phyloP scores from a whole-genome alignment of 2,113 vertebrate genomes.

The Tympanuchus pallidicinctus region DNA sequence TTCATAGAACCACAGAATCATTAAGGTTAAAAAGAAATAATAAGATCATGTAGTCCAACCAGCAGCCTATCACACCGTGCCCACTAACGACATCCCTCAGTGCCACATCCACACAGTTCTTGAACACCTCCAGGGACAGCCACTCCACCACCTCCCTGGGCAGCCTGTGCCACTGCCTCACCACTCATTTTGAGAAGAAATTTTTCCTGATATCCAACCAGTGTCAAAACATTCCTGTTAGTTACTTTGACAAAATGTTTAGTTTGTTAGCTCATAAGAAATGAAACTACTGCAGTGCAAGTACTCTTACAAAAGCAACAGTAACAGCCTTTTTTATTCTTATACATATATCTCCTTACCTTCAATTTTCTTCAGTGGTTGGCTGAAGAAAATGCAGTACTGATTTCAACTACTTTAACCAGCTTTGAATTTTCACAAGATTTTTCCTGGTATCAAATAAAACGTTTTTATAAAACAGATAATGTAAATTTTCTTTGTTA shows the following conservation, averaged over 20 bases:
- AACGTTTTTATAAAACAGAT: not conserved
- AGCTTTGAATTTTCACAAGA: not conserved
- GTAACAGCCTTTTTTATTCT: not conserved
- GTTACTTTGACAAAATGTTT: not conserved
- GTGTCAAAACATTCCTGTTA: not conserved
- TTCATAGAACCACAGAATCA: not conserved
- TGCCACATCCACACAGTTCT: too few relatives aligned
- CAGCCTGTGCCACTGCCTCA: too few relatives aligned
- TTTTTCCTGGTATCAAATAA: not conserved
- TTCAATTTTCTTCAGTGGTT: not conserved
- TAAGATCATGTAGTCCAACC: too few relatives aligned
- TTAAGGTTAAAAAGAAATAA: too few relatives aligned
- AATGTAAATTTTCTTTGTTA: not conserved
- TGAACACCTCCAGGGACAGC: too few relatives aligned
- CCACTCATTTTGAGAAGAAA: too few relatives aligned
- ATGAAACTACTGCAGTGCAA: not conserved
- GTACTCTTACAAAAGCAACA: not conserved
- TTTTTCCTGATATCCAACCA: too few relatives aligned
- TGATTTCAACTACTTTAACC: not conserved
- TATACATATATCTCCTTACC: not conserved
- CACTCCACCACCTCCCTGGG: too few relatives aligned
- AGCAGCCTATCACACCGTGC: too few relatives aligned
- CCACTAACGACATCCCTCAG: too few relatives aligned
- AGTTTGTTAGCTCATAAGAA: not conserved
- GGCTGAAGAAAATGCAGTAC: not conserved